phyloP scores from a whole-genome alignment of 2,113 vertebrate genomes.

The Dipodomys spectabilis region DNA sequence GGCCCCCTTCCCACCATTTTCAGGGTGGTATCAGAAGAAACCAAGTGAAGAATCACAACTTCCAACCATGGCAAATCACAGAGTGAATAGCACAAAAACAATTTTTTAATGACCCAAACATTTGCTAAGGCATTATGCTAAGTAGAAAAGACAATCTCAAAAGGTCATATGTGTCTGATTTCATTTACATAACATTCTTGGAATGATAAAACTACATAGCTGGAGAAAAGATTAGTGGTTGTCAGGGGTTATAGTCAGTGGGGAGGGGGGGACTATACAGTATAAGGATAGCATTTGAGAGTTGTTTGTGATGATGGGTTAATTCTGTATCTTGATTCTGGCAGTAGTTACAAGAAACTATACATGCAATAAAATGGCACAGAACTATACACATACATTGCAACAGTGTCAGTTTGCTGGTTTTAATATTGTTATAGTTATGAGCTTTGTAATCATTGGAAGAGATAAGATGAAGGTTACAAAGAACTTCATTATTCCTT shows the following conservation, averaged over 20 bases:
- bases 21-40: neutral
- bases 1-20: too few species aligned
- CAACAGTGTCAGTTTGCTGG: neutral
- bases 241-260: neutral
- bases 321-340: slow-evolving; percentile 44
- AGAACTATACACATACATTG: neutral
- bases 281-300: neutral
- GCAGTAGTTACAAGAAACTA: neutral
- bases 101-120: neutral
- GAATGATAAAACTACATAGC: slow-evolving; percentile 45
- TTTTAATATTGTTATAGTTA: slow-evolving; percentile 5
- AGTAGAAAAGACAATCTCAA: neutral
- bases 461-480: neutral
- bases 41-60: neutral
- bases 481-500: neutral
- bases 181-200: neutral
- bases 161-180: neutral
- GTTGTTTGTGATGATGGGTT: neutral
- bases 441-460: neutral
- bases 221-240: neutral
- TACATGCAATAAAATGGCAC: neutral
- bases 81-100: neutral
- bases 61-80: neutral
- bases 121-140: neutral
- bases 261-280: neutral